Base-by-base conservation (phyloP, 2,113 vertebrate species). In the Atrichornis clamosus region DNA sequence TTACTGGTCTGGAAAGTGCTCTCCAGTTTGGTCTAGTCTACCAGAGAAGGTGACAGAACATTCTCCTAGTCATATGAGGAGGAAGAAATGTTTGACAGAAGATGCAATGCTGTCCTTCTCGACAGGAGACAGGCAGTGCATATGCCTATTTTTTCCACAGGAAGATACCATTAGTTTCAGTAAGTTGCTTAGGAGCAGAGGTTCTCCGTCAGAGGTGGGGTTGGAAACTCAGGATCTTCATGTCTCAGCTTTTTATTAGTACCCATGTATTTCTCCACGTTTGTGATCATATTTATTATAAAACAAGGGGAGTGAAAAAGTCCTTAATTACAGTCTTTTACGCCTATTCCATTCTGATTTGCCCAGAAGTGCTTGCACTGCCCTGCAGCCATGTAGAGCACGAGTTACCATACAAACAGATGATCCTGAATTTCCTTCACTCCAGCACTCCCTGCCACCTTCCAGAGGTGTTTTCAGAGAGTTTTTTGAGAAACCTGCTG, bases 401-500 rank as follows among this genome's bases (percentile, higher is more conserved):
- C 1, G 39, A 28, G 5, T 6, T 70, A 10, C 33, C 46, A 46
- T 39, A 19, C 60, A 81, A 55, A 70, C 16, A 22, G 1, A 2
- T 41, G 75, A 18, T 42, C 16, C 46, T 86, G 47, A 56, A 28
- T 65, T 92, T 59, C n/a, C 8, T 47, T 73, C 35, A 32, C 23
- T 46, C 14, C 16, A 65, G 11, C 0, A 0, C 20, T 92, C 30
- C 7, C 12, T 3, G 3, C 3, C 41, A 73, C 14, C 24, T 85
- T 22, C n/a, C 37, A 63, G 33, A 74, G 21, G 39, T 55, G 2
- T 87, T 30, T 65, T 81, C 50, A 67, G 28, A 26, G 18, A 37
- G 7, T 21, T 35, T 56, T 33, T 55, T 20, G 5, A 73, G 44
- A 74, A 89, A 84, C 3, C 14, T 77, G 4, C 18, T 64, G 11